Evolutionary conservation across 2,888 invertebrate genomes (phyloP).

Genomic region (Drosophila neutralis): DNA sequence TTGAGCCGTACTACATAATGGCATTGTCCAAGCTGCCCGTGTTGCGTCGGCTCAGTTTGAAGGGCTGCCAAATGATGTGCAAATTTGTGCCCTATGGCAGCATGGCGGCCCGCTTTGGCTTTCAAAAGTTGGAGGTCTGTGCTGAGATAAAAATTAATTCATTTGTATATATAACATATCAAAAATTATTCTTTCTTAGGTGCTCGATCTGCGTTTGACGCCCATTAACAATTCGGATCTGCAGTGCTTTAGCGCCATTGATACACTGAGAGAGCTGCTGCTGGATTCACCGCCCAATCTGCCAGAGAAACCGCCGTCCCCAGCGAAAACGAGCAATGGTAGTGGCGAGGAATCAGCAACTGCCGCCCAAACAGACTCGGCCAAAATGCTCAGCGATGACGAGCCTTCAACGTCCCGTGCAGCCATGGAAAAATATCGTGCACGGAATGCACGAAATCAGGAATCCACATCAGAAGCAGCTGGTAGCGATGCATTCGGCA

Average conservation of each 20-base stretch:
- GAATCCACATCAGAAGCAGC: conserved; percentile 25
- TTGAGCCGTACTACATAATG: conserved; percentile 90
- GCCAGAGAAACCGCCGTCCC: conserved; percentile 17
- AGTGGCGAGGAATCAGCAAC: conserved; percentile 33
- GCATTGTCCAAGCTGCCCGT: conserved; percentile 89
- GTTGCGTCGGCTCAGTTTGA: conserved; percentile 87
- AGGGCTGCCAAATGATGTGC: conserved; percentile 88
- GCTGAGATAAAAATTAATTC: neutral
- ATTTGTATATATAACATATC: neutral
- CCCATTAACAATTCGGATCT: conserved; percentile 87
- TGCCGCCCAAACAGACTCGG: conserved; percentile 24
- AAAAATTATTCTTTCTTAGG: conserved; percentile 74
- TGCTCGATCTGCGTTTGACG: conserved; percentile 86
- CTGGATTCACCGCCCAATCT: conserved; percentile 83
- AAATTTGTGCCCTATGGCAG: conserved; percentile 92
- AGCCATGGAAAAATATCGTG: conserved; percentile 63
- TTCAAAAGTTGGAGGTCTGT: conserved; percentile 81
- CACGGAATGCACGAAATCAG: conserved; percentile 44
- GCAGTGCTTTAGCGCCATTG: conserved; percentile 86
- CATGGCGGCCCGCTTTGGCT: conserved; percentile 90
- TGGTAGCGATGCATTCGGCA: conserved; percentile 19
- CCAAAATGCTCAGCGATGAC: conserved; percentile 58
- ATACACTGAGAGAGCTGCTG: conserved; percentile 86
- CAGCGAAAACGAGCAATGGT: conserved; percentile 43
- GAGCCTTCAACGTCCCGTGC: conserved; percentile 69